Evolutionary conservation across 2,888 invertebrate genomes (phyloP), one percentile per base, ranked within the genome.

Genomic region (Tyria jacobaeae): DNA sequence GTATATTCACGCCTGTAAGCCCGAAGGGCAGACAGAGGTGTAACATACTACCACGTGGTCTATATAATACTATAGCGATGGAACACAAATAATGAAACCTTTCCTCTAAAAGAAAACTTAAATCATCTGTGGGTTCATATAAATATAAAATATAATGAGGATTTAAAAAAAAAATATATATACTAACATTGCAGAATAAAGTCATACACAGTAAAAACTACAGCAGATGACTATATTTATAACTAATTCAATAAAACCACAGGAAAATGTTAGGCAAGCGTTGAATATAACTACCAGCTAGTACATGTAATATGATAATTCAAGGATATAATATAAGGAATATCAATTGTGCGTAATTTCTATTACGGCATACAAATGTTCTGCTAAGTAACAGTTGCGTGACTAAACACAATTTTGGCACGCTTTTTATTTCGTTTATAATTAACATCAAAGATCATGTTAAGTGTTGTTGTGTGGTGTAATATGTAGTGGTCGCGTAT

Each of bases 361-460:
- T 37, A 27, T 27, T 31, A 21, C 10, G 14, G n/a, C 37, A 17
- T 25, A 25, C 39, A 39, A 39, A 15, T 41, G 50, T 41, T 17
- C 34, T 24, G 24, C 15, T 52, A 34, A 37, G 39, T 44, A 14
- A 35, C 17, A 21, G 35, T 60, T 14, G 63, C 74, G 71, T 73
- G 70, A 64, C 59, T 41, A 9, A 25, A 1, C 41, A 34, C 35
- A 50, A 34, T 63, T 41, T 48, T 51, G 9, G 31, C 17, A 21
- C n/a, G 37, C 35, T 51, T 53, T 62, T 49, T 62, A 39, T 50
- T 55, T 49, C 57, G 15, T 50, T 31, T 41, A 21, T 31, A 39
- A 27, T 31, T 15, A 59, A 70, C 41, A 59, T 71, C 39, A 61
- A 64, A 62, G 62, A 58, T 63, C 51, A 70, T 63, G 54, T 52